Evolutionary conservation across 1,140 invertebrate genomes (phyloP), one percentile per base, ranked within the genome.

Genomic region (Platyscapa corneri): DNA sequence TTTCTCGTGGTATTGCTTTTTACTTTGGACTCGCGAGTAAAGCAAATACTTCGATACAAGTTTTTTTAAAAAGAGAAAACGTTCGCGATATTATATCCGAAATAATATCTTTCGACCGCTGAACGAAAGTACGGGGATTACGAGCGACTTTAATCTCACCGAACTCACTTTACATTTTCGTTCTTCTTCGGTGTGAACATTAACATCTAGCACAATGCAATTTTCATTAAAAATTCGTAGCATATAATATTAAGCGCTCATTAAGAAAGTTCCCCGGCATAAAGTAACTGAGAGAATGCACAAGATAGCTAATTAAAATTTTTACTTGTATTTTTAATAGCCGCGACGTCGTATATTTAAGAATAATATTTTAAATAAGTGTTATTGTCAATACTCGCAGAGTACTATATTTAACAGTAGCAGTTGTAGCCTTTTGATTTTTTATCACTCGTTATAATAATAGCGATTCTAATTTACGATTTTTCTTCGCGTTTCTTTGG

Each of bases 151-250:
- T 34, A 39, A n/a, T 37, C 34, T 78, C 65, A n/a, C 67, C 65
- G 37, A 49, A 49, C 34, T 53, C 67, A 53, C 30, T 84, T 70
- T 70, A 78, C 64, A 23, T 53, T 78, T 76, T 78, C 60, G 67
- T 84, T 70, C 53, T 78, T 46, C 75, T 67, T 84, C 23, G 27
- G 75, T 60, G 79, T 30, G 67, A 53, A 72, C 30, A 46, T 65
- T 70, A 53, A 65, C 37, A 65, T 83, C 20, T 0, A 23, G 72
- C 34, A 60, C 65, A 56, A 72, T 46, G 42, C 67, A 72, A 82
- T 82, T 82, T 82, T 82, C 67, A 82, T 82, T 82, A 82, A 74
- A 82, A 82, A 72, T 82, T 74, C 67, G 46, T 23, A 12, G 67
- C 6, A 32, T 56, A 56, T 82, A 82, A 37, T 72, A 82, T 82